Evolutionary conservation across 1,140 invertebrate genomes (phyloP), one percentile per base, ranked within the genome.

Genomic region (Chelonus insularis): DNA sequence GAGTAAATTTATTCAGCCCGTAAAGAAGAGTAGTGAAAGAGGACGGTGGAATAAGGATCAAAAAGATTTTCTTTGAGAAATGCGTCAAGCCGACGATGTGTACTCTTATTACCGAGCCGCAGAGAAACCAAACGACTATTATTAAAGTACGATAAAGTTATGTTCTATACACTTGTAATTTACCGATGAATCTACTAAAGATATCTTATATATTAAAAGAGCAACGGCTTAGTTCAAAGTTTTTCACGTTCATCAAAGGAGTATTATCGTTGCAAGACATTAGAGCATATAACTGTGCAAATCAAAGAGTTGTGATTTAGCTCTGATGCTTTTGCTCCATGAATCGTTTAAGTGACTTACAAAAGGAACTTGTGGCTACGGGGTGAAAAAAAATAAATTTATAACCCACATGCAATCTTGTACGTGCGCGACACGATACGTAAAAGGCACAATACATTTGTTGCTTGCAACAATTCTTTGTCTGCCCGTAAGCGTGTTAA

Each of bases 71-170:
- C 25, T 51, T 34, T 18, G 48, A 21, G 12, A 9, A 25, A 51
- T 9, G 21, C 48, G 48, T 34, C 48, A 51, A 8, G 18, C 34
- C 34, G 32, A 11, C 52, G 16, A 21, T 6, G 52, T 37, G 25
- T 55, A 29, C 43, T 36, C 57, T 57, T 57, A 59, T 48, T 12
- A 14, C 21, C 9, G 16, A 59, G 43, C 23, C 29, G n/a, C 32
- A 37, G 20, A 50, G 43, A 56, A 37, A 43, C 29, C 57, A 54
- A 63, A 63, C 57, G 45, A 64, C 62, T 64, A 57, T 64, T 58
- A 64, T 64, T 64, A 64, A 64, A 57, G 29, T 8, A 34, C 62
- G 57, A 64, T 64, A 64, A 57, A 64, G 58, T 59, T 25, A 47
- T 34, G 23, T 48, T 36, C 57, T 36, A 12, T 34, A 18, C 45